These are phyloP conservation scores for Ranitomeya variabilis DNA, from an alignment of 2,113 vertebrate species.

Conservation along the genomic window DNA sequence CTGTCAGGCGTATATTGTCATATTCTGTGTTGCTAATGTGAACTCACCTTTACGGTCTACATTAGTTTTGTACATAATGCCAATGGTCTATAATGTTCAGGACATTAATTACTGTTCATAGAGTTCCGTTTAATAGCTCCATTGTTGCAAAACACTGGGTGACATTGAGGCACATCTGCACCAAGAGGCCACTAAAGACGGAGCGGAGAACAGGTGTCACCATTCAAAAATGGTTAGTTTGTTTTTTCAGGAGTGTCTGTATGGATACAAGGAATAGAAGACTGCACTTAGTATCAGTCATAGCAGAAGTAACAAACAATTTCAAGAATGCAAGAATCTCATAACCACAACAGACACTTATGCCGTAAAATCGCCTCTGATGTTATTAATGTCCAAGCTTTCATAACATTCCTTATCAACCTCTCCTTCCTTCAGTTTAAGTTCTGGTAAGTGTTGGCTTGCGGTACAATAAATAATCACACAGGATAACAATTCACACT, in stretches of 20 bases:
- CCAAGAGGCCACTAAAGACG: not conserved
- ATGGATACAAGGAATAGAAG: not conserved
- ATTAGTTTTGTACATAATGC: too few species aligned
- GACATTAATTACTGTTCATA: not conserved
- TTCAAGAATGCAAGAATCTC: not conserved
- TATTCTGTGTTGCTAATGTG: too few species aligned
- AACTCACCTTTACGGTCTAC: too few species aligned
- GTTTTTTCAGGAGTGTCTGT: constrained; percentile 18
- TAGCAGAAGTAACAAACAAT: not conserved
- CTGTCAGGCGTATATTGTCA: too few species aligned
- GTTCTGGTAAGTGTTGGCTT: constrained; percentile 32
- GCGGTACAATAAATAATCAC: not conserved
- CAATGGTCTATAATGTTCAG: not conserved
- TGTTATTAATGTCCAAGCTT: not conserved
- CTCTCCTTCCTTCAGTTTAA: constrained; percentile 16
- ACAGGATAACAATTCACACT: constrained; percentile 21
- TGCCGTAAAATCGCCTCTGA: not conserved
- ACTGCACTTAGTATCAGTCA: not conserved
- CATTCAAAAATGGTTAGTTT: not conserved
- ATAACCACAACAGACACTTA: constrained; percentile 6
- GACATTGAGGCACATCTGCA: not conserved
- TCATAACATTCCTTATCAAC: constrained; percentile 18
- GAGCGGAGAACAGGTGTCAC: not conserved
- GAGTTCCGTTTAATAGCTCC: not conserved
- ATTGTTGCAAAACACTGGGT: not conserved